Percentiles rank a stretch among this genome's conserved stretches.
Evolutionary conservation across 2,888 invertebrate genomes (phyloP).

Genomic region (Willowsia nigromaculata): DNA sequence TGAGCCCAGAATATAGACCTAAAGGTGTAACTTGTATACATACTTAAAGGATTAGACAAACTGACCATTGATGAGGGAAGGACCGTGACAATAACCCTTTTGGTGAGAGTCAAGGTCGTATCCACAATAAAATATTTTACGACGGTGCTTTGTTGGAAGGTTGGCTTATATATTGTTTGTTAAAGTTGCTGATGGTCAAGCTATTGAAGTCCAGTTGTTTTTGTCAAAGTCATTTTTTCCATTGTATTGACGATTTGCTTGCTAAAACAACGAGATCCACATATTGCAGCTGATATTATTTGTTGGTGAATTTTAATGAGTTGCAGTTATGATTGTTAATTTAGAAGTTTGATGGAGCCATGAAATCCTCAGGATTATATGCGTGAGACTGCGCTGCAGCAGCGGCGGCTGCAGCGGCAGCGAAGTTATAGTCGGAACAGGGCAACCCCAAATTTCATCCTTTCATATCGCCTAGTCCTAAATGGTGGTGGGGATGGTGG

Average conservation of each 20-base stretch:
- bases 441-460: constrained; percentile 78
- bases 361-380: constrained; percentile 78
- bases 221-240: neutral
- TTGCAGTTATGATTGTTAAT: neutral
- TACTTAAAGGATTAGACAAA: constrained; percentile 48
- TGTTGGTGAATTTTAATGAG: neutral
- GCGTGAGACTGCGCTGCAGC: constrained; percentile 79
- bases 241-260: neutral
- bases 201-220: neutral
- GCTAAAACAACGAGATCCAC: constrained; percentile 61
- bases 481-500: constrained; percentile 87
- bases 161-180: constrained; percentile 25
- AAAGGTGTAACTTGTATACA: neutral
- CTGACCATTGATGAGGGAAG: constrained; percentile 60
- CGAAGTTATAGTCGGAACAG: constrained; percentile 80
- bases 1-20: neutral
- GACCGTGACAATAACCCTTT: constrained; percentile 59
- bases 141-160: constrained; percentile 20
- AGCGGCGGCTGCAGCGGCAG: constrained; percentile 81
- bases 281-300: constrained; percentile 43
- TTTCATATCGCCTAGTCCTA: constrained; percentile 81
- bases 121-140: constrained; percentile 3
- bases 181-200: neutral
- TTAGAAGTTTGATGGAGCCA: constrained; percentile 77
- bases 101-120: constrained; percentile 53